Percentiles rank a stretch among this genome's conserved stretches.
These are phyloP conservation scores for Philonicus albiceps DNA, from an alignment of 2,888 invertebrate genomes.

Conservation along the genomic window DNA sequence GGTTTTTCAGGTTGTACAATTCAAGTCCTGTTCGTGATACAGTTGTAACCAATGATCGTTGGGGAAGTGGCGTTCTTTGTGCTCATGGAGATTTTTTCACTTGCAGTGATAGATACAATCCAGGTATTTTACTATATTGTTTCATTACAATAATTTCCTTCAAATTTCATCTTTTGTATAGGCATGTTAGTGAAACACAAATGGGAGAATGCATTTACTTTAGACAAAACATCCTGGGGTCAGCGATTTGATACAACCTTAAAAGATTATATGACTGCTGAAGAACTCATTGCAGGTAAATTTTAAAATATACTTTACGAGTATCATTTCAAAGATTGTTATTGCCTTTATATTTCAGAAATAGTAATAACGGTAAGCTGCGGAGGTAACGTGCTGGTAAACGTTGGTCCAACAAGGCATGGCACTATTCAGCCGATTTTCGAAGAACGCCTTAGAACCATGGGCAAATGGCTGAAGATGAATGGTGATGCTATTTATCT, in stretches of 20 bases:
- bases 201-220: constrained; percentile 95
- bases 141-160: neutral
- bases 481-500: constrained; percentile 90
- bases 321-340: neutral
- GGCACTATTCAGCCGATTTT: constrained; percentile 86
- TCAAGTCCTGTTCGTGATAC: constrained; percentile 83
- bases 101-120: constrained; percentile 83
- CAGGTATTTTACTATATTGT: constrained; percentile 65
- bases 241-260: constrained; percentile 76
- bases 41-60: constrained; percentile 93
- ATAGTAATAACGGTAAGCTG: constrained; percentile 83
- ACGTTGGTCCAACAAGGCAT: constrained; percentile 89
- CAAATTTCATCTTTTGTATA: neutral
- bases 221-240: constrained; percentile 89
- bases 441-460: constrained; percentile 79
- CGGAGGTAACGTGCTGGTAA: constrained; percentile 73
- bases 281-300: constrained; percentile 71
- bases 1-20: constrained; percentile 1
- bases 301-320: neutral
- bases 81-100: constrained; percentile 90
- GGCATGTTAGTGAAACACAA: constrained; percentile 75
- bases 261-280: constrained; percentile 71
- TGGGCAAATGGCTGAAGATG: constrained; percentile 82
- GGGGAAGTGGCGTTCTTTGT: constrained; percentile 83
- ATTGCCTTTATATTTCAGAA: constrained; percentile 57